Evolutionary conservation across 2,888 invertebrate genomes (phyloP).

Genomic region (Scotopteryx bipunctaria): DNA sequence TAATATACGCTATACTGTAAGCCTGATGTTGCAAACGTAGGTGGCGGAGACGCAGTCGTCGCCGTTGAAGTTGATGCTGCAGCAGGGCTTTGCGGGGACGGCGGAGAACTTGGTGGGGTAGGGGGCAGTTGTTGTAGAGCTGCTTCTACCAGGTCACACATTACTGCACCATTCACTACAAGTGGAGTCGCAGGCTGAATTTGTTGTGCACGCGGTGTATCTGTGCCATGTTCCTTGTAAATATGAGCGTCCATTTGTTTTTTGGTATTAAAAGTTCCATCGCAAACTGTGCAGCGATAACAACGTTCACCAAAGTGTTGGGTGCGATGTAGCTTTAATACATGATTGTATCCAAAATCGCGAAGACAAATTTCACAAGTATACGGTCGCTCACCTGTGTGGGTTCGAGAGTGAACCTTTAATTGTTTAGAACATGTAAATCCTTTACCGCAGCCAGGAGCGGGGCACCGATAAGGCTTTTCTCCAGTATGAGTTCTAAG

Average conservation of each 20-base stretch:
- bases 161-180: conserved; percentile 62
- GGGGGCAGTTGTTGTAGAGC: conserved; percentile 80
- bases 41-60: conserved; percentile 46
- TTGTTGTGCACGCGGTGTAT: conserved; percentile 69
- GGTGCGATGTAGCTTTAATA: conserved; percentile 93
- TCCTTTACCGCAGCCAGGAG: conserved; percentile 93
- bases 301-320: conserved; percentile 96
- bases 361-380: conserved; percentile 96
- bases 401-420: conserved; percentile 95
- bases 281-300: conserved; percentile 95
- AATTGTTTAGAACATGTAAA: conserved; percentile 96
- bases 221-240: conserved; percentile 80
- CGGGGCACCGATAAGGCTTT: conserved; percentile 92
- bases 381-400: conserved; percentile 95
- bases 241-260: conserved; percentile 96
- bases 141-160: conserved; percentile 74
- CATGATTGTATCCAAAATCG: conserved; percentile 96
- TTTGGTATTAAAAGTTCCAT: conserved; percentile 95
- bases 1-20: conserved; percentile 54
- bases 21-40: conserved; percentile 63
- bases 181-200: conserved; percentile 58
- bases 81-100: conserved; percentile 73
- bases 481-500: conserved; percentile 95
- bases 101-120: conserved; percentile 83
- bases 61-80: conserved; percentile 53